Percentiles rank a stretch among this genome's conserved stretches.
Evolutionary conservation across 2,113 vertebrate species (phyloP).

Genomic region (Myanophis thanlyinensis): DNA sequence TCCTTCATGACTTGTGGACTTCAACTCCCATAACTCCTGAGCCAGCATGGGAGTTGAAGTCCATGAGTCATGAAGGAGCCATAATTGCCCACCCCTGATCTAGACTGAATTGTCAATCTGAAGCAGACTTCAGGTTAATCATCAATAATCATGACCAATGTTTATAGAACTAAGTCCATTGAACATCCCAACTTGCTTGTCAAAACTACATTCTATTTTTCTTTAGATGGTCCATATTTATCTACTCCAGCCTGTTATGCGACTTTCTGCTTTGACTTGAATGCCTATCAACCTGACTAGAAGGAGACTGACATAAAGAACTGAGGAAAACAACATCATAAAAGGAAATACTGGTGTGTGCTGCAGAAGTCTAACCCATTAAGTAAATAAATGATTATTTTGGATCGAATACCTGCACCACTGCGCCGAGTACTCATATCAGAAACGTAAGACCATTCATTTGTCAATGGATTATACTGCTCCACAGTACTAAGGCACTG

Average conservation of each 20-base stretch:
- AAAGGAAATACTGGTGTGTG: not conserved
- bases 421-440: conserved; percentile 98
- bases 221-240: not conserved
- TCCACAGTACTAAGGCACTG: conserved; percentile 97
- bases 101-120: not conserved
- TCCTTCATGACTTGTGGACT: no score
- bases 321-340: not conserved
- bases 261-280: not conserved
- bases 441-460: conserved; percentile 89
- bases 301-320: not conserved
- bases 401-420: conserved; percentile 81
- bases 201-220: not conserved
- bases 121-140: not conserved
- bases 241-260: not conserved
- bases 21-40: no score
- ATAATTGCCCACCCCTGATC: no score
- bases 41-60: no score
- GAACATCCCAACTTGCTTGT: not conserved
- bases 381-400: not conserved
- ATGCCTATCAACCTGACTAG: not conserved
- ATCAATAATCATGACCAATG: not conserved
- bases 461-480: conserved; percentile 87
- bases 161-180: not conserved
- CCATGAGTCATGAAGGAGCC: no score
- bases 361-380: not conserved